Percentiles rank a stretch among this genome's conserved stretches.
phyloP scores from a whole-genome alignment of 2,797 vertebrate genomes.

The Acipenser oxyrinchus region DNA sequence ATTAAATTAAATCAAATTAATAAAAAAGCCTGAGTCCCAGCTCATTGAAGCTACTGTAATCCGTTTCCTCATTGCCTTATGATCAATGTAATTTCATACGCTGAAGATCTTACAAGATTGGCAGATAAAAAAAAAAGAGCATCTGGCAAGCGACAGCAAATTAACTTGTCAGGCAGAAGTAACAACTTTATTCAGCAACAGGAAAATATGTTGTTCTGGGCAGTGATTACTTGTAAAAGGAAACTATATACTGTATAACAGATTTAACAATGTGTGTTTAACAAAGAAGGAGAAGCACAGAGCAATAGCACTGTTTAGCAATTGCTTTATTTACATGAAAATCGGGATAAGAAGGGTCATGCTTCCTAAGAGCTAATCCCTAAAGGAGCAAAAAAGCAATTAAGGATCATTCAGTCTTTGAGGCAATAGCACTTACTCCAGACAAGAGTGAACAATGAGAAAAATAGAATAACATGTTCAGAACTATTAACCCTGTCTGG shows the following conservation, averaged over 20 bases:
- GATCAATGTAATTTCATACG: constrained; percentile 49
- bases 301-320: no score
- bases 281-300: no score
- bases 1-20: constrained; percentile 1
- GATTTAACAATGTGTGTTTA: no score
- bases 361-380: background rate
- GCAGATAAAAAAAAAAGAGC: constrained; percentile 52
- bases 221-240: background rate
- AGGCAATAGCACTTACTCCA: background rate
- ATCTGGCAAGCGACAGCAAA: constrained; percentile 56
- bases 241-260: background rate
- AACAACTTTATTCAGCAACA: constrained; percentile 41
- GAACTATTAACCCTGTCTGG: no score
- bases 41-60: constrained; percentile 27
- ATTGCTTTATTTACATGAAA: no score
- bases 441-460: background rate
- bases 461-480: no score
- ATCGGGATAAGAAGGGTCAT: background rate
- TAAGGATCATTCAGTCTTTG: background rate
- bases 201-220: constrained; percentile 1
- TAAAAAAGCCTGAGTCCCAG: constrained; percentile 39
- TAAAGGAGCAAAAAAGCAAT: background rate
- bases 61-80: constrained; percentile 43
- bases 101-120: constrained; percentile 46
- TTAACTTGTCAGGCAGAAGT: constrained; percentile 44